phyloP scores from a whole-genome alignment of 35 echinoderm and acorn worm genomes.

The Ophioderma brevispina region DNA sequence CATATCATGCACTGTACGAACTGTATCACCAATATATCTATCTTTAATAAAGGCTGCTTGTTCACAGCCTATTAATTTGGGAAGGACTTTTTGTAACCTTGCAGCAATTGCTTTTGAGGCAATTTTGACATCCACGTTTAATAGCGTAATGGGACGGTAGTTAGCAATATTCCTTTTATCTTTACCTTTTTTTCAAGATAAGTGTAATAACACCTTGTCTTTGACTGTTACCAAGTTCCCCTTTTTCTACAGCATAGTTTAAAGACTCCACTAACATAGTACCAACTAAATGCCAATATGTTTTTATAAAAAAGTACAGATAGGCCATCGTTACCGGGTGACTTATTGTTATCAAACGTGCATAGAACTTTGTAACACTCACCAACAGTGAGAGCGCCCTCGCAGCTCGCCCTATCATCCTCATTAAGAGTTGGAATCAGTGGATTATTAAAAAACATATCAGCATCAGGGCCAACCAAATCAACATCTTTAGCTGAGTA shows the following conservation, averaged over 20 bases:
- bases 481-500: background rate
- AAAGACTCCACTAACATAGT: background rate
- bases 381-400: background rate
- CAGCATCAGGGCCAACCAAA: background rate
- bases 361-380: background rate
- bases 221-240: background rate
- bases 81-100: background rate
- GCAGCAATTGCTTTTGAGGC: background rate
- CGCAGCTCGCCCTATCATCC: background rate
- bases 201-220: too few relatives aligned
- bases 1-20: background rate
- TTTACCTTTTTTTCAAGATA: background rate
- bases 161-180: background rate
- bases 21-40: conserved; percentile 11
- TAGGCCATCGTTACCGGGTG: conserved; percentile 16
- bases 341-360: background rate
- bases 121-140: too few relatives aligned
- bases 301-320: conserved; percentile 1
- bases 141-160: background rate
- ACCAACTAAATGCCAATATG: background rate
- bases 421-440: background rate
- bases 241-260: background rate
- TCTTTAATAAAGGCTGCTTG: conserved; percentile 6
- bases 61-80: background rate
- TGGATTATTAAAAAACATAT: background rate